Base-by-base conservation (phyloP, 2,888 invertebrate species). In the Meiosimyza platycephala region DNA sequence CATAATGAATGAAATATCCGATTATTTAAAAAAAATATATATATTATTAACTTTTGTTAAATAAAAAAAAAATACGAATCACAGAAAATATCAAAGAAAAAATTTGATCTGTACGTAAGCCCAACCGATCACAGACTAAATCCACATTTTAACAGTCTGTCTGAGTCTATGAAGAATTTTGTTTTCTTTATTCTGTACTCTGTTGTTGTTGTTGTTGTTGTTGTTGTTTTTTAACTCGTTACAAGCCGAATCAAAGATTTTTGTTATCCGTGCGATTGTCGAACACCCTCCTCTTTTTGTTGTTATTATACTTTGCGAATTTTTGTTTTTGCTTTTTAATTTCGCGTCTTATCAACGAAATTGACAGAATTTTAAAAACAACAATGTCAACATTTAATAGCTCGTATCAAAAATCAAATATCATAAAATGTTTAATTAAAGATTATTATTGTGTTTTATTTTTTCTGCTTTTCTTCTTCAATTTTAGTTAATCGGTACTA, bases 111-210 rank as follows among this genome's bases (percentile, higher is more conserved):
- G 72, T 15, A 70, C 77, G 77, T 75, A 78, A 83, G 80, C 78
- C 81, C 79, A 77, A 76, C 76, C 80, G 78, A 83, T 77, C 79
- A 78, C 80, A 80, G 81, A 84, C 84, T 84, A 80, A 76, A 66
- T 68, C 52, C 11, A 73, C 74, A 70, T 68, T 72, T 47, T 62
- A 60, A 72, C 72, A 69, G 71, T 68, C 69, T 72, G 40, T 68
- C 59, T 68, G 65, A 33, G 66, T 74, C 64, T 63, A 72, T 60
- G 51, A 48, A 69, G 59, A 54, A 22, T 28, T 28, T 28, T 28
- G 28, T 28, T 28, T 28, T 28, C 28, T 28, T 28, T 28, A 28
- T 28, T 28, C 28, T 28, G 28, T 2, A 22, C 50, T n/a, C 15
- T 57, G 2, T 60, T 60, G 51, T 51, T 16, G 16, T 47, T 57